A percentile compares a stretch with the other conserved stretches of the same genome.
phyloP scores from a whole-genome alignment of 30 jellyfish, hydroid and myxozoan species.

The Turritopsis rubra region DNA sequence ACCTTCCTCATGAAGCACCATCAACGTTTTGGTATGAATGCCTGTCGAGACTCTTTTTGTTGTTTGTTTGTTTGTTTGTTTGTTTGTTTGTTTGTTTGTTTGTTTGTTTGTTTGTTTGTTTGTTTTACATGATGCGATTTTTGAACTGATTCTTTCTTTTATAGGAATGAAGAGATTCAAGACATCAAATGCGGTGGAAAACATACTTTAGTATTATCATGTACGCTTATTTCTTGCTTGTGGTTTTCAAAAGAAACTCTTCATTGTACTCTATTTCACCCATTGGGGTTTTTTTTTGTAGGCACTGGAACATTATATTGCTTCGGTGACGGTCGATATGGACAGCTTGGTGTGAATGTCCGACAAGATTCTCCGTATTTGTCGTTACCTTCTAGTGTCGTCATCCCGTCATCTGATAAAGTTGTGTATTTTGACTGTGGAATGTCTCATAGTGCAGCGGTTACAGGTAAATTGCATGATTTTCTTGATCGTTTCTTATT shows the following conservation, averaged over 20 bases:
- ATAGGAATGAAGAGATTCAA: slow-evolving; percentile 77
- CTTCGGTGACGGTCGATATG: slow-evolving; percentile 92
- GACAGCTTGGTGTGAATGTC: slow-evolving; percentile 87
- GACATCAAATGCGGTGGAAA: slow-evolving; percentile 80
- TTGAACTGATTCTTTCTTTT: not conserved
- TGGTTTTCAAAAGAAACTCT: not conserved
- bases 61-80: no score
- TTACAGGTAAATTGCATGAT: slow-evolving; percentile 65
- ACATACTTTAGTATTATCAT: slow-evolving; percentile 85
- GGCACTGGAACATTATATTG: slow-evolving; percentile 75
- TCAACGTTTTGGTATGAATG: slow-evolving; percentile 63
- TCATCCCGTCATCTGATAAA: slow-evolving; percentile 47
- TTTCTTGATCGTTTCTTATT: no score
- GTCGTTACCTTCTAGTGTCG: slow-evolving; percentile 71
- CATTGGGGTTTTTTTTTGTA: slow-evolving; percentile 7
- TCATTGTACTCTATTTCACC: not conserved
- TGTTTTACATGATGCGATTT: slow-evolving; percentile 9
- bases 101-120: no score
- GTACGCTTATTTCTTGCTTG: slow-evolving; percentile 28
- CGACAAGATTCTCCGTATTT: slow-evolving; percentile 47
- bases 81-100: not conserved
- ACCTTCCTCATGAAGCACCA: slow-evolving; percentile 57
- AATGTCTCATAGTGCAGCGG: slow-evolving; percentile 88
- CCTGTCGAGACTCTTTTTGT: not conserved
- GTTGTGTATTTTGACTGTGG: slow-evolving; percentile 73